phyloP scores from a whole-genome alignment of 2,888 invertebrate genomes.

The Bursaphelenchus okinawaensis region DNA sequence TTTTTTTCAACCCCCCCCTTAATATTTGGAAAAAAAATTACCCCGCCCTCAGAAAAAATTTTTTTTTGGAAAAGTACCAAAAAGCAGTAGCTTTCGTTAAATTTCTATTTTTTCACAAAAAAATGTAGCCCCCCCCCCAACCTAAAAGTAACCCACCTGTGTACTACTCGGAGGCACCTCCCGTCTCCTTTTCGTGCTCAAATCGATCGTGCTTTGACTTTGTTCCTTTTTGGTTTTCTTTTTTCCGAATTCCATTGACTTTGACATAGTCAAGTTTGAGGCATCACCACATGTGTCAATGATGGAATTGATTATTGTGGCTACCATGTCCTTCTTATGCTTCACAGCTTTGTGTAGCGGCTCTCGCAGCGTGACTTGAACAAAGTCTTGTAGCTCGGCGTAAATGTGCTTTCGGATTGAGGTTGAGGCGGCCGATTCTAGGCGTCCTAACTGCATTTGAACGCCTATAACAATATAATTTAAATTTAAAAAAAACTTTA shows the following conservation, averaged over 20 bases:
- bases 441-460: conserved; percentile 88
- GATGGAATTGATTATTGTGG: conserved; percentile 82
- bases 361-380: conserved; percentile 79
- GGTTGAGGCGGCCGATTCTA: conserved; percentile 91
- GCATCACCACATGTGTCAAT: conserved; percentile 95
- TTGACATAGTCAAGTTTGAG: conserved; percentile 67
- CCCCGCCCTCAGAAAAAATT: too few relatives aligned
- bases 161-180: conserved; percentile 74
- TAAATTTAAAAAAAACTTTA: too few relatives aligned
- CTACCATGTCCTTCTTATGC: conserved; percentile 77
- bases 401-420: conserved; percentile 86
- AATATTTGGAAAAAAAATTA: conserved; percentile 11
- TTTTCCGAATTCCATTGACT: conserved; percentile 21
- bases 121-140: too few relatives aligned
- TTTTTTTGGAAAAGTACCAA: too few relatives aligned
- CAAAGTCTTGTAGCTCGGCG: conserved; percentile 88
- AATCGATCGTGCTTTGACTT: conserved; percentile 69
- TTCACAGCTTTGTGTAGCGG: conserved; percentile 91
- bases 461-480: too few relatives aligned
- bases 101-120: too few relatives aligned
- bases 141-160: conserved; percentile 57
- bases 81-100: too few relatives aligned
- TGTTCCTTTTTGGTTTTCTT: conserved; percentile 62
- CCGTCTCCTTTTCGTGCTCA: conserved; percentile 77
- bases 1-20: neutral